Evolutionary conservation across 2,113 vertebrate genomes (phyloP).

Genomic region (Chamaetylas fuelleborni): DNA sequence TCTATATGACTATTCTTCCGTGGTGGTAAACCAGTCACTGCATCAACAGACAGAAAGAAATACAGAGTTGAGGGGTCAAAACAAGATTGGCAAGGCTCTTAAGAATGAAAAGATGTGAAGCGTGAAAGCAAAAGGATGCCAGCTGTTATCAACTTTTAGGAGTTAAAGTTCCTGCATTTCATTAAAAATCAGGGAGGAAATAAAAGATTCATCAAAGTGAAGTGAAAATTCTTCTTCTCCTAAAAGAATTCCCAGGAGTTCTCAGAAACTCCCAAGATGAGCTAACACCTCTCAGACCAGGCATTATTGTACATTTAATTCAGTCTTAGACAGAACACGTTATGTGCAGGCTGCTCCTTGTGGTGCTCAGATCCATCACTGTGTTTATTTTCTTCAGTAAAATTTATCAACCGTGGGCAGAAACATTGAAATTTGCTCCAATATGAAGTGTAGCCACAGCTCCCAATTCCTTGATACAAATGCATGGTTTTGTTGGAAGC

Average conservation of each 20-base stretch:
- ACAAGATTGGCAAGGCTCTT: slow-evolving; percentile 41
- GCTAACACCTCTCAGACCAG: neutral
- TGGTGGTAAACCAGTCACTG: neutral
- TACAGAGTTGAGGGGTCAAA: slow-evolving; percentile 25
- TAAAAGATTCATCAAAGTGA: slow-evolving; percentile 37
- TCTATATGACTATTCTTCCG: neutral
- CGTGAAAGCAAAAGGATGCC: slow-evolving; percentile 46
- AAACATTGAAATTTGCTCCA: neutral
- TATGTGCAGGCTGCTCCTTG: neutral
- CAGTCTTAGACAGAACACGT: neutral
- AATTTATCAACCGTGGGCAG: neutral
- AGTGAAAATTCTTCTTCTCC: slow-evolving; percentile 1
- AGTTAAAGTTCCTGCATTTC: slow-evolving; percentile 43
- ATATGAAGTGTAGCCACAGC: neutral
- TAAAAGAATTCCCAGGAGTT: slow-evolving; percentile 13
- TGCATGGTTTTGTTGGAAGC: neutral
- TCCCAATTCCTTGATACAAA: neutral
- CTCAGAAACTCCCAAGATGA: neutral
- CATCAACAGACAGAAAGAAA: slow-evolving; percentile 20
- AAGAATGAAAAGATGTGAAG: slow-evolving; percentile 37
- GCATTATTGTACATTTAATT: neutral
- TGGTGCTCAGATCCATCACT: neutral
- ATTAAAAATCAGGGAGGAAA: slow-evolving; percentile 17
- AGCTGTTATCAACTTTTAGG: slow-evolving; percentile 44
- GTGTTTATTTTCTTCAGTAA: neutral